These are phyloP conservation scores for Petromus typicus DNA, from an alignment of 2,113 vertebrate species.

Conservation along the genomic window DNA sequence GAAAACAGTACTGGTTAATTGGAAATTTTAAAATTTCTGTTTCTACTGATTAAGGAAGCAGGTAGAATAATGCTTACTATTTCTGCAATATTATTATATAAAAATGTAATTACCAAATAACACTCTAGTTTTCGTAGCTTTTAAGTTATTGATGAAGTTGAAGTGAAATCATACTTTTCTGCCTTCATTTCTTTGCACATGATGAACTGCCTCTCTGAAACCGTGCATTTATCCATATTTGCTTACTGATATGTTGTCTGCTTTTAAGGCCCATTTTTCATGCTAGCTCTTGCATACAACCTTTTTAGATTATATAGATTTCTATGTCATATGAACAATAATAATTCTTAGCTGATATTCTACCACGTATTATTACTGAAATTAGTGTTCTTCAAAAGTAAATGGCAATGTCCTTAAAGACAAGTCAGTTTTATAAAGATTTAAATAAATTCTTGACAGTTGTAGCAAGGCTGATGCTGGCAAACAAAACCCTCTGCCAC, in stretches of 20 bases:
- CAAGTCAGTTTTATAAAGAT: conserved; percentile 1
- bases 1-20: conserved; percentile 47
- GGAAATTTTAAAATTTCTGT: conserved; percentile 19
- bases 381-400: background rate
- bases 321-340: conserved; percentile 1
- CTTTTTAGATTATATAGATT: background rate
- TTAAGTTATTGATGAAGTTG: conserved; percentile 54
- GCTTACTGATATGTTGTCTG: background rate
- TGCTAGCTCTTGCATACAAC: background rate
- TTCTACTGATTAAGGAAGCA: conserved; percentile 17
- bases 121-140: background rate
- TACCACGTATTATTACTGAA: background rate
- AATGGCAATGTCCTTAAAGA: background rate
- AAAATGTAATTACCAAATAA: conserved; percentile 24
- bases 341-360: background rate
- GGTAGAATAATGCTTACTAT: background rate
- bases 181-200: background rate
- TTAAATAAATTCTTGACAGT: background rate
- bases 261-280: background rate
- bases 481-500: no score
- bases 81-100: background rate
- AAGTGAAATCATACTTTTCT: background rate
- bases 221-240: background rate
- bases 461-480: no score
- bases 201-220: background rate